These are phyloP conservation scores for Castor canadensis DNA, from an alignment of 2,113 vertebrate species.

Conservation along the genomic window DNA sequence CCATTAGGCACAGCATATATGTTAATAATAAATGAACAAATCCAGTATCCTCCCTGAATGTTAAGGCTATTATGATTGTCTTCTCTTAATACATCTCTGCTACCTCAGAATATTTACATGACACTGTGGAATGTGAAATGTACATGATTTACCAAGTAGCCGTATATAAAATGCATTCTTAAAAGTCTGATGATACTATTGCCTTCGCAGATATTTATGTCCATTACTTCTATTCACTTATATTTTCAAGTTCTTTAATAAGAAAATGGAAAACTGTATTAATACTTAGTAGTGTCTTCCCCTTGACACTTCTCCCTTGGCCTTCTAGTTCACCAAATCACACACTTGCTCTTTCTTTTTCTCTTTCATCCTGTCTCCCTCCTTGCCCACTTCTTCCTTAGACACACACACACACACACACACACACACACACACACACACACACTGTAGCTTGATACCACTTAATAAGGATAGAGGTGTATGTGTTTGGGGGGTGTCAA, in stretches of 20 bases:
- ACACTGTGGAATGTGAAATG: constrained; percentile 51
- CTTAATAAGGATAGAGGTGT: constrained; percentile 84
- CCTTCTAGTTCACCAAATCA: background rate
- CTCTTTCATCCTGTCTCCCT: constrained; percentile 25
- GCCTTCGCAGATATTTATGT: constrained; percentile 60
- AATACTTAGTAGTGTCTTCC: constrained; percentile 50
- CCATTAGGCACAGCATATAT: constrained; percentile 62
- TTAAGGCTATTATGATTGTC: constrained; percentile 40
- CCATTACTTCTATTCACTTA: constrained; percentile 55
- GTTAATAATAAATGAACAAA: constrained; percentile 77
- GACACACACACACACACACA: constrained; percentile 15
- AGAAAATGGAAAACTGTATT: constrained; percentile 65
- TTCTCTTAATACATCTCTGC: constrained; percentile 64
- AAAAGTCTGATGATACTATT: constrained; percentile 65
- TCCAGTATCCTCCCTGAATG: constrained; percentile 53
- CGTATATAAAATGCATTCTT: constrained; percentile 51
- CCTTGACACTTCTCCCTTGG: background rate
- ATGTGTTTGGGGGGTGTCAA: constrained; percentile 87
- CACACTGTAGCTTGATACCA: constrained; percentile 74
- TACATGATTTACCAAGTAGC: constrained; percentile 60
- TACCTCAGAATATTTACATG: constrained; percentile 59
- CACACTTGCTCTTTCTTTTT: constrained; percentile 46
- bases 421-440: constrained; percentile 34
- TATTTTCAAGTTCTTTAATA: constrained; percentile 67
- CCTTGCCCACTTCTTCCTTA: constrained; percentile 41